Base-by-base conservation (phyloP, 2,888 invertebrate species). In the Drosophila imparisetae region DNA sequence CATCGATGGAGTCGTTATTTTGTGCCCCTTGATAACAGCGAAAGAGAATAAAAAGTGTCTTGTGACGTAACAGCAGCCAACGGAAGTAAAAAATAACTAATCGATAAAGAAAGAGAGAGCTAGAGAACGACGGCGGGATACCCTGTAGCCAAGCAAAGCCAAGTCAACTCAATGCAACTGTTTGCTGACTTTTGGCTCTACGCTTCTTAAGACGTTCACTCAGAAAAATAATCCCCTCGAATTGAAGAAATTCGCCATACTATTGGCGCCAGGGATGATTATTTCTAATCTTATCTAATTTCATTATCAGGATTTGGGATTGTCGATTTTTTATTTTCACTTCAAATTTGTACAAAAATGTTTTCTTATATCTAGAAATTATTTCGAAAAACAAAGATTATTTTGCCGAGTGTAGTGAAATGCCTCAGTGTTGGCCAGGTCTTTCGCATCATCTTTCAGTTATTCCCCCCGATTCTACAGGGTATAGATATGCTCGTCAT, bases 11-110 rank as follows among this genome's bases (percentile, higher is more conserved):
- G n/a, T 30, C 18, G n/a, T 42, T 32, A 24, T 38, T 24, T 18
- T 27, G 0, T 8, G 11, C 15, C 34, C 60, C 60, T 34, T 60
- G 75, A 74, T 60, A 74, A 72, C 11, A 30, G 59, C 40, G 11
- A 52, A 32, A 55, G 57, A 36, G 18, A 29, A 29, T 11, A 18
- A 29, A 29, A 66, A 71, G 52, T 83, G 57, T 84, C 89, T 81
- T 81, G 87, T 83, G 89, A 89, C 89, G 87, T 89, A 89, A 89
- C 58, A 61, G 32, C 54, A 65, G 58, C 24, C 45, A 86, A 80
- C 81, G 87, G 82, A 89, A 86, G 86, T 86, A 81, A 55, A 50
- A 36, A 29, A 6, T n/a, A n/a, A 4, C 18, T 50, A 29, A 6
- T 11, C 6, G 6, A 49, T 11, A 27, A 27, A 11, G 48, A 24